These are phyloP conservation scores for Temnothorax ravouxi DNA, from an alignment of 2,888 invertebrate species.

Conservation along the genomic window DNA sequence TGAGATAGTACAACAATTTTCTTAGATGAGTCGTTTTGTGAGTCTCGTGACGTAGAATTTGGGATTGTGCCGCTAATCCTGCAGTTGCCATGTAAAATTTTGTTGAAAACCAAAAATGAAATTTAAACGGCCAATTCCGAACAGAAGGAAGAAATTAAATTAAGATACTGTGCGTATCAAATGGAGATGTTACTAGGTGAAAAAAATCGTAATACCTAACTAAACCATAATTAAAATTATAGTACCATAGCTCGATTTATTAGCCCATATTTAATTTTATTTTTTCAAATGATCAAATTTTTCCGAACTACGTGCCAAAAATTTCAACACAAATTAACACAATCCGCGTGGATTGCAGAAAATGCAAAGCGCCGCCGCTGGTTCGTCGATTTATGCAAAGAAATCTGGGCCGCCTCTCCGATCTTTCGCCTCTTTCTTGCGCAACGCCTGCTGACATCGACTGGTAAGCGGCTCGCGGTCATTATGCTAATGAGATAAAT, in stretches of 20 bases:
- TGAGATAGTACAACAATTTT: too few species aligned
- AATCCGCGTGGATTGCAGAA: neutral
- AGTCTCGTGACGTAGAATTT: too few species aligned
- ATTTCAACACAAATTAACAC: conserved; percentile 9
- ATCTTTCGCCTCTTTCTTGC: conserved; percentile 11
- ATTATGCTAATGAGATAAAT: conserved; percentile 36
- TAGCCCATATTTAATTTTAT: neutral
- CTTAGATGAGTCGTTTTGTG: too few species aligned
- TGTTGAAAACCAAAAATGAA: too few species aligned
- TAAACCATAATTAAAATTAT: neutral
- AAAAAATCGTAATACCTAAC: neutral
- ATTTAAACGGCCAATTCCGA: too few species aligned
- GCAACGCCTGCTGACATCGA: conserved; percentile 10
- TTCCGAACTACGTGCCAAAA: neutral
- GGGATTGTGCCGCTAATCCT: too few species aligned
- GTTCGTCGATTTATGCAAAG: conserved; percentile 1
- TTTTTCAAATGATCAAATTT: neutral
- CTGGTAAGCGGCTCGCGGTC: conserved; percentile 5
- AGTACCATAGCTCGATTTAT: neutral
- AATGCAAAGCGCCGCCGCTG: neutral
- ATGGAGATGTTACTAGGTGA: neutral
- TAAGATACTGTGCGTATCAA: too few species aligned
- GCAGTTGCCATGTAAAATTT: too few species aligned
- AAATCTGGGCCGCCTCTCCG: neutral
- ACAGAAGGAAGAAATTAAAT: too few species aligned